phyloP scores from a whole-genome alignment of 2,113 vertebrate species.

The Alectura lathami region DNA sequence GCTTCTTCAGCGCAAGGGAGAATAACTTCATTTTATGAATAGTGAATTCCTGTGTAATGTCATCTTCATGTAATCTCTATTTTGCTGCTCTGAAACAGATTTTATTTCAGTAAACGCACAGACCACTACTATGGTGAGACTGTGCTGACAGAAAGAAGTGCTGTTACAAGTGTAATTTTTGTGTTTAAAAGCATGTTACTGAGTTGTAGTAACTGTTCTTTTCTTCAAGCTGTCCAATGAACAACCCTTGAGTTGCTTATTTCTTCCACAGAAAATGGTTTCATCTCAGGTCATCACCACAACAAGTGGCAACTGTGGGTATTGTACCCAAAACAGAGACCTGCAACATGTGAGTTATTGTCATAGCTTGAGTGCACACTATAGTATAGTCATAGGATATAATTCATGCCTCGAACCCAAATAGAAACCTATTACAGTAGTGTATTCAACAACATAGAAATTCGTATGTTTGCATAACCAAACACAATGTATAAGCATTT shows the following conservation, averaged over 20 bases:
- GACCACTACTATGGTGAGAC: not conserved
- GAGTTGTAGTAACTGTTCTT: not conserved
- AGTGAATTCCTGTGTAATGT: constrained; percentile 28
- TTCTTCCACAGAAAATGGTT: not conserved
- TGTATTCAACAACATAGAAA: not conserved
- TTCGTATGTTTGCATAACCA: not conserved
- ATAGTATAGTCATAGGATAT: not conserved
- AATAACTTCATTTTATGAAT: constrained; percentile 54
- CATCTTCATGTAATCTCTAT: not conserved
- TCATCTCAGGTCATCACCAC: not conserved
- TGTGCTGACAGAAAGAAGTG: not conserved
- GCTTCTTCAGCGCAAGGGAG: constrained; percentile 45
- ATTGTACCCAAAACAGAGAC: not conserved
- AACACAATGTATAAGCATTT: not conserved
- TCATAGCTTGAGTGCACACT: not conserved
- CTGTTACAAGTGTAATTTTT: not conserved
- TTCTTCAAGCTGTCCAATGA: not conserved
- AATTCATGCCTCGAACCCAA: not conserved
- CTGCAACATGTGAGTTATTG: not conserved
- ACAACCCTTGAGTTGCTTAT: not conserved
- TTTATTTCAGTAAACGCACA: constrained; percentile 11
- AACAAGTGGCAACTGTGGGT: not conserved
- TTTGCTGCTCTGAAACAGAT: constrained; percentile 25
- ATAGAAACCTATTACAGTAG: not conserved
- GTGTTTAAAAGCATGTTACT: not conserved